Evolutionary conservation across 1,140 invertebrate genomes (phyloP).

Genomic region (Portunus trituberculatus): DNA sequence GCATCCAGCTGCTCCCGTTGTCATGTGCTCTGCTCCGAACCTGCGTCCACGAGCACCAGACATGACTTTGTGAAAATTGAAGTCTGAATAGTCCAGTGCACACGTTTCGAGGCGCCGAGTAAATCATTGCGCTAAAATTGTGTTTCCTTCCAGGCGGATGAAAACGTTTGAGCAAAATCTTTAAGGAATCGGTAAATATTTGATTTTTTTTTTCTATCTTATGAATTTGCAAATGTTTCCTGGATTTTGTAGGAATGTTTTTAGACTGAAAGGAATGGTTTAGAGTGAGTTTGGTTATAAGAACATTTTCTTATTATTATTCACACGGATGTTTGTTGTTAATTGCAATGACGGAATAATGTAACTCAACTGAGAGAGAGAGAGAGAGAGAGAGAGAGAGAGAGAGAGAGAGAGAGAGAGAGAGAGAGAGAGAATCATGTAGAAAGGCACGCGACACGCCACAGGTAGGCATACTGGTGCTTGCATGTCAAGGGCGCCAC

Average conservation of each 20-base stretch:
- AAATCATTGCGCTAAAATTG: too few relatives aligned
- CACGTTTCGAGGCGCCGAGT: neutral
- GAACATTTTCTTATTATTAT: neutral
- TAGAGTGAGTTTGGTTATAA: neutral
- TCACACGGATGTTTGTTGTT: neutral
- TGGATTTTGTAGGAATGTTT: neutral
- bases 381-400: conserved; percentile 20
- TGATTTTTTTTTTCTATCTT: too few relatives aligned
- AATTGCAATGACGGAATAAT: neutral
- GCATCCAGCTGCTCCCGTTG: neutral
- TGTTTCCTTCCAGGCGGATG: too few relatives aligned
- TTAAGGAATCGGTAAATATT: too few relatives aligned
- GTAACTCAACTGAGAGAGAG: neutral
- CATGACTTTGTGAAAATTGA: neutral
- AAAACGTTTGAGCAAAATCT: too few relatives aligned
- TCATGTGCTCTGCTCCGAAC: neutral
- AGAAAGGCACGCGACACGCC: too few relatives aligned
- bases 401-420: conserved; percentile 20
- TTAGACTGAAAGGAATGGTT: neutral
- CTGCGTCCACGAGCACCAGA: neutral
- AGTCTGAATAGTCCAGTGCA: neutral
- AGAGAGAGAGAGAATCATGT: neutral
- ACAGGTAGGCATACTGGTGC: too few relatives aligned
- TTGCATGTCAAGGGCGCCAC: too few relatives aligned
- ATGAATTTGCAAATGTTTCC: too few relatives aligned